phyloP scores from a whole-genome alignment of 2,888 invertebrate species.

The Chrysopilus asiliformis region DNA sequence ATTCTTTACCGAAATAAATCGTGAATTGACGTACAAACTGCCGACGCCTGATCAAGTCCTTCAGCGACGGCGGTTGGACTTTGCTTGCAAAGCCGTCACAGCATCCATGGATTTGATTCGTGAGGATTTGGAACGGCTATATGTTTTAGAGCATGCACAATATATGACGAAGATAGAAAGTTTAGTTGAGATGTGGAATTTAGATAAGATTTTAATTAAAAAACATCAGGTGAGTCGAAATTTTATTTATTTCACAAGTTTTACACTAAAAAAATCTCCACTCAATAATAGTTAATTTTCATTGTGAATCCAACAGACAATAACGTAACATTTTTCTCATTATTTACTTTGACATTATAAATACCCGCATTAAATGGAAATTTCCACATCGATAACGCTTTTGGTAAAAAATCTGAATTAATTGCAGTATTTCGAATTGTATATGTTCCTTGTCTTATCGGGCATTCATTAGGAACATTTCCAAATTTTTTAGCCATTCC shows the following conservation, averaged over 20 bases:
- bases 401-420: too few relatives aligned
- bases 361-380: too few relatives aligned
- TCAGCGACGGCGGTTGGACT: constrained; percentile 52
- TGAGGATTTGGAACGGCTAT: constrained; percentile 40
- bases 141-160: constrained; percentile 39
- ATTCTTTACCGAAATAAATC: constrained; percentile 33
- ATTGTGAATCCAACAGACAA: too few relatives aligned
- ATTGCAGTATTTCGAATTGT: too few relatives aligned
- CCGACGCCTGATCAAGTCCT: constrained; percentile 55
- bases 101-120: constrained; percentile 62
- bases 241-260: too few relatives aligned
- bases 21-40: constrained; percentile 43
- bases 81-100: constrained; percentile 58
- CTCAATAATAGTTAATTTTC: constrained; percentile 2
- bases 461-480: too few relatives aligned
- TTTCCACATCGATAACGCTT: too few relatives aligned
- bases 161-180: constrained; percentile 64
- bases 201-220: constrained; percentile 58
- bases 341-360: too few relatives aligned
- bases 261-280: background rate
- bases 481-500: too few relatives aligned
- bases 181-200: constrained; percentile 62
- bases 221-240: constrained; percentile 65
- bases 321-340: too few relatives aligned
- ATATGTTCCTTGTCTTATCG: too few relatives aligned